These are phyloP conservation scores for Otolemur garnettii DNA, from an alignment of 2,113 vertebrate species.

Conservation along the genomic window DNA sequence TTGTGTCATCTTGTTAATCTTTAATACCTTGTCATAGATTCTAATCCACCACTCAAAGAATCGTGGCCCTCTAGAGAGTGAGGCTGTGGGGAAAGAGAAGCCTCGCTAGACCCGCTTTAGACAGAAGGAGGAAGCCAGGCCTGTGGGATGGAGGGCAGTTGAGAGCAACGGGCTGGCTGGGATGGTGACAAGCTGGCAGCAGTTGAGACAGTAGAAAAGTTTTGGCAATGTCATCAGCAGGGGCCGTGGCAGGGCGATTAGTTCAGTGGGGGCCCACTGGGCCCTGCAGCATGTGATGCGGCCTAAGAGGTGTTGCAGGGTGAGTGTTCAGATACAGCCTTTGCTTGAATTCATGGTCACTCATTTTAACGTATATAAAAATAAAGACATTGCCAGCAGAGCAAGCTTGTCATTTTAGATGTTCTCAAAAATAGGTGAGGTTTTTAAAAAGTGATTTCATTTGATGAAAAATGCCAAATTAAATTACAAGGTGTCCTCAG, in stretches of 20 bases:
- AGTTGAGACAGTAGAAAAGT: neutral
- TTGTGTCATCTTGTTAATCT: slow-evolving; percentile 40
- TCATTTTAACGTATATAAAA: neutral
- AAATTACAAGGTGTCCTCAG: neutral
- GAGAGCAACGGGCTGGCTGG: neutral
- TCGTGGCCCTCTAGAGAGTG: neutral
- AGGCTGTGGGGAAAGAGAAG: neutral
- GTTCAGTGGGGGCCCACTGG: too few species aligned
- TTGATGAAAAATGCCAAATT: neutral
- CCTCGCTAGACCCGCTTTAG: neutral
- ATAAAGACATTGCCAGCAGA: neutral
- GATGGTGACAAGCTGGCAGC: fast-evolving
- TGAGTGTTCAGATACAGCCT: neutral
- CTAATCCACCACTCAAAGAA: neutral
- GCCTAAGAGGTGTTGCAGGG: neutral
- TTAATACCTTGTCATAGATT: slow-evolving; percentile 39
- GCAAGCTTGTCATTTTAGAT: neutral
- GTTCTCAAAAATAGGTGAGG: neutral
- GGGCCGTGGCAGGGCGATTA: neutral
- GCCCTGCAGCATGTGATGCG: fast-evolving
- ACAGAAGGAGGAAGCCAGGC: neutral
- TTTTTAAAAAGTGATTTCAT: neutral
- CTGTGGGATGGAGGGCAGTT: neutral
- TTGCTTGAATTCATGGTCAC: neutral
- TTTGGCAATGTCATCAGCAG: fast-evolving